Evolutionary conservation across 2,113 vertebrate species (phyloP), one percentile per base, ranked within the genome.

Genomic region (Puntigrus tetrazona): DNA sequence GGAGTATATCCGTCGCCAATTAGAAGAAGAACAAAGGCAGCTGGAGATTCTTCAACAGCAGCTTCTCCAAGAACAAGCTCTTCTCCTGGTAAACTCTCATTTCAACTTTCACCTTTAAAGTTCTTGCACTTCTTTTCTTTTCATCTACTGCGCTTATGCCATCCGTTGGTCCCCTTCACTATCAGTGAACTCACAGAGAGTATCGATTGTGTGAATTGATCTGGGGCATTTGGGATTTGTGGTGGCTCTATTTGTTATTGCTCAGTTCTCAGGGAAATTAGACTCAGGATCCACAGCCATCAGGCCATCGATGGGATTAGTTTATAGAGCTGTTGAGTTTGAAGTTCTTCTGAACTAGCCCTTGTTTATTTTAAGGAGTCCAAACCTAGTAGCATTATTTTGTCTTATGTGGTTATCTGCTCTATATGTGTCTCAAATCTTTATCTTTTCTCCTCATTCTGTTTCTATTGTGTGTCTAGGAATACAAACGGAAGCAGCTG

Each of bases 21-120:
- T 99, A 96, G 98, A 99, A 95, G 98, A 99, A 92, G 98, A 99
- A 90, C 98, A 99, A 94, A 97, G 98, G 90, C 98, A 99, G 95
- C 95, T 99, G 96, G 98, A 99, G 95, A 99, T 99, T 93, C 94
- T 99, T 92, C 98, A 99, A 94, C 98, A 99, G 93, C 98, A 99
- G 92, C 96, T 99, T 90, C 96, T 99, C 94, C 98, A 99, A 95
- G 98, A 99, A 90, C 98, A 99, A 91, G 98, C 98, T 0, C 95
- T 99, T 91, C 97, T 99, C 94, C 96, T 99, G 98, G 98, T 99
- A 99, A 96, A 94, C 87, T 82, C 61, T 85, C 80, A 36, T 55
- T n/a, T 86, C 25, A 47, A 59, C 84, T 55, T 31, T 47, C 74
- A 70, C 38, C 57, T 63, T 84, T 34, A 31, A 55, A 10, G 29